Base-by-base conservation (phyloP, 2,797 vertebrate species). In the Nannoperca australis region DNA sequence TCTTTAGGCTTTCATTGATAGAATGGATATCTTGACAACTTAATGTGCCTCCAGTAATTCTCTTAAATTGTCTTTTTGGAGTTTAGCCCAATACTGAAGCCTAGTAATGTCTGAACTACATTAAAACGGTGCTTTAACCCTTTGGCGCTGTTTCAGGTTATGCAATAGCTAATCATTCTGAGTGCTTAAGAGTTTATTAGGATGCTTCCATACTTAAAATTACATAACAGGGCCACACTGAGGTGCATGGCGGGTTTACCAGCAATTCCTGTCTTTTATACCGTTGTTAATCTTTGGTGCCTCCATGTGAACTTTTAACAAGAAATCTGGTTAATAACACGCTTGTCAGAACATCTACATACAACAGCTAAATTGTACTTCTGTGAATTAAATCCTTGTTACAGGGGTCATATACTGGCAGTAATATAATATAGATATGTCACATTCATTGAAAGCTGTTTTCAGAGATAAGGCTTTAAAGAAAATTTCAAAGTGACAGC, bases 11-110 rank as follows among this genome's bases (percentile, higher is more conserved):
- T 85, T 84, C 83, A 86, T 81, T 79, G 88, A 92, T 80, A 68
- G 80, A 94, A 88, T 76, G 62, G 70, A 72, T 85, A 89, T 91
- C 91, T 91, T 94, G 94, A 95, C 94, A 95, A 93, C 86, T 95
- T 94, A 92, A 94, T 91, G 89, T 90, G 88, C 85, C 87, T 92
- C 77, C 76, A 89, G 94, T 94, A 93, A 94, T 93, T 95, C 90
- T 88, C 88, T 90, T 92, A 94, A 94, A 95, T 94, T 94, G 93
- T 92, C 81, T 84, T 95, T 91, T 89, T 95, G 94, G 95, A 95
- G 81, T 75, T 36, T 5, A 81, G 92, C 94, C 95, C 88, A 88
- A 92, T 73, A 78, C 55, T 30, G 85, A 89, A 92, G 85, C 88
- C 76, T 82, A 86, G 90, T 89, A 93, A 94, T 89, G 91, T 83